phyloP scores from a whole-genome alignment of 1,140 invertebrate genomes.

The Diachasmimorpha longicaudata region DNA sequence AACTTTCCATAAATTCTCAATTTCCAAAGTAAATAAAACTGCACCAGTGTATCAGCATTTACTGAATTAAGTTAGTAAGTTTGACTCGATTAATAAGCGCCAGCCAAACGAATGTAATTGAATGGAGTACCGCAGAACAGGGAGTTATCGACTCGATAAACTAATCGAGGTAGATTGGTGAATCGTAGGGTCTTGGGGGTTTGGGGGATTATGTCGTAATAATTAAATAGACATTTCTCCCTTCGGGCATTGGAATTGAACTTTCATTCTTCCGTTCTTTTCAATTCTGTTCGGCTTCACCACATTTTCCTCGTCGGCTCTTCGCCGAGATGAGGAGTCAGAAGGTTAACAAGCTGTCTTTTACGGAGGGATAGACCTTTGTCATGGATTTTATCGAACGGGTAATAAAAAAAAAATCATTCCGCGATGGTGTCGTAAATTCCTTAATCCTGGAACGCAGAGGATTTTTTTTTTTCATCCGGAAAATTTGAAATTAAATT shows the following conservation, averaged over 20 bases:
- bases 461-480: too few species aligned
- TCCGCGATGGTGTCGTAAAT: too few species aligned
- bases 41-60: not conserved
- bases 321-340: not conserved
- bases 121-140: not conserved
- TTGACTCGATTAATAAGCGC: not conserved
- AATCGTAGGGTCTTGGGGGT: not conserved
- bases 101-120: not conserved
- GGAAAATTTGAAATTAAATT: too few species aligned
- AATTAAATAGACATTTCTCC: constrained; percentile 1
- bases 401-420: too few species aligned
- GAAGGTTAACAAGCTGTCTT: not conserved
- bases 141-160: not conserved
- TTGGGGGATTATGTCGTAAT: not conserved
- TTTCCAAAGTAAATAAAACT: not conserved
- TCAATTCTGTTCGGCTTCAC: not conserved
- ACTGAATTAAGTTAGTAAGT: not conserved
- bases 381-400: too few species aligned
- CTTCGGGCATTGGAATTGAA: not conserved
- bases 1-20: too few species aligned
- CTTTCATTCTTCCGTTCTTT: not conserved
- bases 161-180: not conserved
- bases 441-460: too few species aligned
- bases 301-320: not conserved
- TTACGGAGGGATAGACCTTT: too few species aligned